Evolutionary conservation across 2,113 vertebrate species (phyloP).

Genomic region (Erinaceus europaeus): DNA sequence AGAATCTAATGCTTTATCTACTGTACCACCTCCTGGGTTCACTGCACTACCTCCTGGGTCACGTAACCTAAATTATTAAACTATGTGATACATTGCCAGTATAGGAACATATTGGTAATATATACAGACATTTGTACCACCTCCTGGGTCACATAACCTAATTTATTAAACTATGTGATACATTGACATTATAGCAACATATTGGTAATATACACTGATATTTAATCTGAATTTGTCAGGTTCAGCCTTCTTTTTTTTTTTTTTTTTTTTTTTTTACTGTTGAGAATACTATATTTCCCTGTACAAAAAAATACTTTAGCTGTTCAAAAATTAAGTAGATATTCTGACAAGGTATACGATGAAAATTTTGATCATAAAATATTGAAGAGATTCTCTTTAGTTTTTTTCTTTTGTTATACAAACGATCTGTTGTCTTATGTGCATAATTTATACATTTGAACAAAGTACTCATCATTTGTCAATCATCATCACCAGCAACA

Average conservation of each 20-base stretch:
- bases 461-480: slow-evolving; percentile 91
- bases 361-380: slow-evolving; percentile 78
- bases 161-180: slow-evolving; percentile 33
- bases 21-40: background rate
- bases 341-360: slow-evolving; percentile 64
- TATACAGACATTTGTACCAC: no score
- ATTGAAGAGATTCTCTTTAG: slow-evolving; percentile 77
- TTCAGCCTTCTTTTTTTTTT: background rate
- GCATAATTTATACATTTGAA: slow-evolving; percentile 83
- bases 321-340: slow-evolving; percentile 65
- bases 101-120: no score
- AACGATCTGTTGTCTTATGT: slow-evolving; percentile 85
- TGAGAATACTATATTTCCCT: slow-evolving; percentile 47
- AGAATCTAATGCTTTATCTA: background rate
- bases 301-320: slow-evolving; percentile 60
- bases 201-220: background rate
- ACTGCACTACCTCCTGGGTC: background rate
- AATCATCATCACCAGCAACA: slow-evolving; percentile 86
- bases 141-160: no score
- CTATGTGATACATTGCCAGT: background rate
- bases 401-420: slow-evolving; percentile 84
- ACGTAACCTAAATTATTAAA: slow-evolving; percentile 27
- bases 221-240: slow-evolving; percentile 7
- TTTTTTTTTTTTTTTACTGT: background rate
- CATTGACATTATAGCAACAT: background rate